Evolutionary conservation across 2,113 vertebrate species (phyloP).

Genomic region (Puntigrus tetrazona): DNA sequence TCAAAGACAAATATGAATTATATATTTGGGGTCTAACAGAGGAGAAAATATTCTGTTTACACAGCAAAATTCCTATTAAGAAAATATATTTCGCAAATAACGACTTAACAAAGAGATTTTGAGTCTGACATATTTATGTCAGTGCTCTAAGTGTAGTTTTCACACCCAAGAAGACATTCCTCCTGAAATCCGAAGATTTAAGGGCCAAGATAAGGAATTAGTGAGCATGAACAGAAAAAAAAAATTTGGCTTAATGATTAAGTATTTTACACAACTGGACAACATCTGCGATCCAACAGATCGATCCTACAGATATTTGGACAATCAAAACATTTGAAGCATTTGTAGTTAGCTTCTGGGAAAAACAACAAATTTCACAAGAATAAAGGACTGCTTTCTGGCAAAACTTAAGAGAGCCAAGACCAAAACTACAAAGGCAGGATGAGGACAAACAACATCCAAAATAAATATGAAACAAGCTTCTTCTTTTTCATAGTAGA

Average conservation of each 20-base stretch:
- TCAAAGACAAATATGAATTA: not conserved
- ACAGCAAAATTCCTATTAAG: constrained; percentile 11
- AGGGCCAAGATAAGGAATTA: constrained; percentile 7
- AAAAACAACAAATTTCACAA: constrained; percentile 20
- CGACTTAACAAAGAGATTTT: not conserved
- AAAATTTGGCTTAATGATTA: not conserved
- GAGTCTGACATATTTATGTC: constrained; percentile 5
- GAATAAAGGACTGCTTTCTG: constrained; percentile 1
- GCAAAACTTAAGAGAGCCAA: constrained; percentile 5
- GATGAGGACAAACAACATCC: constrained; percentile 23
- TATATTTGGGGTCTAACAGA: not conserved
- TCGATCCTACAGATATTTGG: not conserved
- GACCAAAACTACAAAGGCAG: constrained; percentile 22
- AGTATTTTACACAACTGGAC: not conserved
- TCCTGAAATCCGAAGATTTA: constrained; percentile 23
- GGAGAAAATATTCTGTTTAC: not conserved
- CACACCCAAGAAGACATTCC: constrained; percentile 16
- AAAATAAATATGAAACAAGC: constrained; percentile 21
- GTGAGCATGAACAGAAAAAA: not conserved
- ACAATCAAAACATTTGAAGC: not conserved
- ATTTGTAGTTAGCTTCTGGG: not conserved
- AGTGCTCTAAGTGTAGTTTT: constrained; percentile 17
- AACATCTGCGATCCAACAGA: constrained; percentile 8
- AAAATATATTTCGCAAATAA: constrained; percentile 27
- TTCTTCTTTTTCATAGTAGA: not conserved